Percentiles rank a stretch among this genome's conserved stretches.
Conservation (phyloP, 2,113 vertebrate species). For the Helogale parvula region DNA sequence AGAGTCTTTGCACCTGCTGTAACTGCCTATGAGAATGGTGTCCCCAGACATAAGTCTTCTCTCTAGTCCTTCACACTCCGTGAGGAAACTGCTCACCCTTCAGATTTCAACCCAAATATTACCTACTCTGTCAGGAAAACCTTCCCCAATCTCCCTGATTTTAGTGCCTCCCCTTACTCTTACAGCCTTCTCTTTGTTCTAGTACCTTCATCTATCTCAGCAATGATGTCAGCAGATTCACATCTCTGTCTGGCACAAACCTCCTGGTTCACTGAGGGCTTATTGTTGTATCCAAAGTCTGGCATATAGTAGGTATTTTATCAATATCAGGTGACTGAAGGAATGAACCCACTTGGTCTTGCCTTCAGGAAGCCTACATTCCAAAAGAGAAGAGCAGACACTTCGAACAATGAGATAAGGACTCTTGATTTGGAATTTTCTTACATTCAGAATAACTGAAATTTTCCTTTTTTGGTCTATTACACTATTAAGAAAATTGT, state of each 20-base stretch:
- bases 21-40: too few species aligned
- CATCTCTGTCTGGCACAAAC: too few species aligned
- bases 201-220: background rate
- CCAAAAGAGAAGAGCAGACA: background rate
- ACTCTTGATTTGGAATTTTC: background rate
- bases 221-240: too few species aligned
- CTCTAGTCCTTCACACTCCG: background rate
- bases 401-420: too few species aligned
- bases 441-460: background rate
- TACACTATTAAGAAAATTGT: background rate
- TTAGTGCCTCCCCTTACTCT: background rate
- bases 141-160: background rate
- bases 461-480: background rate
- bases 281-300: background rate
- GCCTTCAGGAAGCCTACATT: background rate
- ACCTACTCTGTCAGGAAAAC: background rate
- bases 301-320: background rate
- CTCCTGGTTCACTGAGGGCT: background rate
- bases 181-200: rapidly evolving
- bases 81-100: background rate
- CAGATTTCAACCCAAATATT: background rate
- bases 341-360: background rate
- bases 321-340: background rate
- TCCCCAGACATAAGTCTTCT: too few species aligned
- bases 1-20: background rate